Conservation (phyloP, 2,113 vertebrate species). For the Tonatia bakeri region DNA sequence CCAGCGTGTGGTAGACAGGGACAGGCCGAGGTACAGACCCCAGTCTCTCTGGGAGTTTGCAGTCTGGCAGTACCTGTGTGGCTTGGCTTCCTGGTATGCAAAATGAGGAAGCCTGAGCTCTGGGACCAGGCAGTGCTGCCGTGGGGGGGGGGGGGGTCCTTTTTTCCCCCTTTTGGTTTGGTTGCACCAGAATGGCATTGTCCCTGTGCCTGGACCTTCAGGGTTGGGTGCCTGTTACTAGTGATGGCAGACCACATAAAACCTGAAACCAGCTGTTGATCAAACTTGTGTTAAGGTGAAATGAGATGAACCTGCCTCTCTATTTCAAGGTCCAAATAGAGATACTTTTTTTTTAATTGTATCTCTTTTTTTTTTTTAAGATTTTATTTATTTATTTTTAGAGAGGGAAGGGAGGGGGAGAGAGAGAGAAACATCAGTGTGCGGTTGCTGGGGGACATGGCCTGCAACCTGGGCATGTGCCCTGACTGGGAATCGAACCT, state of each 20-base stretch:
- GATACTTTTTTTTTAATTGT: too few relatives aligned
- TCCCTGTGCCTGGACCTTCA: neutral
- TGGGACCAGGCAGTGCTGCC: neutral
- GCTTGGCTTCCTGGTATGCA: neutral
- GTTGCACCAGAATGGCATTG: neutral
- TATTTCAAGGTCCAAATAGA: neutral
- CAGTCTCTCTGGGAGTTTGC: neutral
- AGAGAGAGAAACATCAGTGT: too few relatives aligned
- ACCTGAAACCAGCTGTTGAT: neutral
- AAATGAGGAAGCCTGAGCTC: neutral
- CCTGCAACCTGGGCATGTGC: too few relatives aligned
- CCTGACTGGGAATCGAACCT: too few relatives aligned
- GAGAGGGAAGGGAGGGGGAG: too few relatives aligned
- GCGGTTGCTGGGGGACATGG: too few relatives aligned
- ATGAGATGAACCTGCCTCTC: neutral
- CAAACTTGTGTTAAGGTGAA: neutral
- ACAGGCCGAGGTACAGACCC: neutral
- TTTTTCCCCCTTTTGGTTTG: neutral
- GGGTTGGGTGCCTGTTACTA: neutral
- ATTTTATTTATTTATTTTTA: too few relatives aligned
- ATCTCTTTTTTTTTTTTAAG: too few relatives aligned
- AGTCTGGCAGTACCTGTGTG: neutral
- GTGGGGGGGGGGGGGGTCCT: neutral
- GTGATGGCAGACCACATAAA: neutral
- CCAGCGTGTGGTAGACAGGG: neutral